Evolutionary conservation across 2,888 invertebrate species (phyloP).

Genomic region (Rhodophaea formosa): DNA sequence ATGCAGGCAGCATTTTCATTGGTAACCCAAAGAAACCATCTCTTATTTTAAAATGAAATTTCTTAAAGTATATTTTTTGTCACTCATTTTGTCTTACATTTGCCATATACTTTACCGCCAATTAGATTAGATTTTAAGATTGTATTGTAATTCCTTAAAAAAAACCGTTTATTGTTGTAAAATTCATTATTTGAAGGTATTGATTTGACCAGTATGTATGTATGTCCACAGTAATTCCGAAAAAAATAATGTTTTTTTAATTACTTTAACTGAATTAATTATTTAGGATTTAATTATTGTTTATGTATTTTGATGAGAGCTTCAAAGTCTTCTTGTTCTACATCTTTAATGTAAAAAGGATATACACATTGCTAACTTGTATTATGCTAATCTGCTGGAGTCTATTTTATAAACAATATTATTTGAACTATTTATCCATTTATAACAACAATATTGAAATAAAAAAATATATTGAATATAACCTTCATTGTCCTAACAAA

Average conservation of each 20-base stretch:
- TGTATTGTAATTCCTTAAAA: background rate
- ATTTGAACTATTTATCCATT: too few species aligned
- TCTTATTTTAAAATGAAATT: background rate
- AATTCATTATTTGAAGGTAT: background rate
- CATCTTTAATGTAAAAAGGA: too few species aligned
- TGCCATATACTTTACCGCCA: background rate
- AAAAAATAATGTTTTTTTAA: background rate
- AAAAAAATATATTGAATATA: background rate
- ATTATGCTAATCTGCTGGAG: too few species aligned
- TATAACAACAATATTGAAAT: background rate
- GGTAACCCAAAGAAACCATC: conserved; percentile 6
- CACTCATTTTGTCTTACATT: background rate
- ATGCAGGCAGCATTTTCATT: background rate
- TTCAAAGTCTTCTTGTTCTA: too few species aligned
- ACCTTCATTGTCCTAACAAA: background rate
- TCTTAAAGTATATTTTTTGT: background rate
- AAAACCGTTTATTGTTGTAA: background rate
- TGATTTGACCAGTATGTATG: background rate
- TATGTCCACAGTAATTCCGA: background rate
- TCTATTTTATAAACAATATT: too few species aligned
- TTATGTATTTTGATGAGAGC: too few species aligned
- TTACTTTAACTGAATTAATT: too few species aligned
- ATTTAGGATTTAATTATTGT: too few species aligned
- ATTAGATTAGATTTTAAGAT: background rate
- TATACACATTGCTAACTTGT: too few species aligned